A percentile compares a stretch with the other conserved stretches of the same genome.
Conservation (phyloP, 2,888 invertebrate species). For the Heliconius sara region DNA sequence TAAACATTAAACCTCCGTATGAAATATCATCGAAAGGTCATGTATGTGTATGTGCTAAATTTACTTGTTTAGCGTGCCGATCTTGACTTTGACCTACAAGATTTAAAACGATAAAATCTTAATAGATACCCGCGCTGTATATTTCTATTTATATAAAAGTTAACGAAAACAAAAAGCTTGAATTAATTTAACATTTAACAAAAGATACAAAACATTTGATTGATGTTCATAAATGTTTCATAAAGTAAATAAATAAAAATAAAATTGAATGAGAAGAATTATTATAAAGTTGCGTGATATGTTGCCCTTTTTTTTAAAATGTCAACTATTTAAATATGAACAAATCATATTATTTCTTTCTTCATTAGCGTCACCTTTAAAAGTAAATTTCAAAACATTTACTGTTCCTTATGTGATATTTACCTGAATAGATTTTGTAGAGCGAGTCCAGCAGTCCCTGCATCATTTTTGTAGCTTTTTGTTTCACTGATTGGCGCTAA, state of each 20-base stretch:
- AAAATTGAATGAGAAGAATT: neutral
- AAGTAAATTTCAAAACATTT: neutral
- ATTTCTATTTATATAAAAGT: slow-evolving; percentile 7
- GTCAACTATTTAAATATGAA: slow-evolving; percentile 20
- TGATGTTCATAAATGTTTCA: neutral
- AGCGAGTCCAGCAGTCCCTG: slow-evolving; percentile 79
- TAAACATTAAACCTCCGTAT: neutral
- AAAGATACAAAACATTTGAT: neutral
- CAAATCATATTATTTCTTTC: neutral
- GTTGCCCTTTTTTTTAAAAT: slow-evolving; percentile 10
- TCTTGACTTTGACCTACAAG: slow-evolving; percentile 28
- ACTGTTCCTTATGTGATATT: slow-evolving; percentile 46
- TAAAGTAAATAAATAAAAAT: slow-evolving; percentile 1
- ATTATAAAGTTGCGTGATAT: neutral
- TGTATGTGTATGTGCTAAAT: slow-evolving; percentile 1
- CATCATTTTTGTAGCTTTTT: slow-evolving; percentile 72
- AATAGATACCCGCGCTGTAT: slow-evolving; percentile 10
- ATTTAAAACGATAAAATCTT: slow-evolving; percentile 24
- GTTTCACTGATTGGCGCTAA: slow-evolving; percentile 58
- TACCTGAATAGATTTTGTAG: slow-evolving; percentile 79
- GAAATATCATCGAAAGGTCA: slow-evolving; percentile 14
- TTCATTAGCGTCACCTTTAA: neutral
- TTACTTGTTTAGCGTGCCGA: slow-evolving; percentile 6
- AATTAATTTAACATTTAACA: neutral
- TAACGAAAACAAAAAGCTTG: neutral